A percentile compares a stretch with the other conserved stretches of the same genome.
Conservation (phyloP, 2,113 vertebrate species). For the Ameiurus melas region DNA sequence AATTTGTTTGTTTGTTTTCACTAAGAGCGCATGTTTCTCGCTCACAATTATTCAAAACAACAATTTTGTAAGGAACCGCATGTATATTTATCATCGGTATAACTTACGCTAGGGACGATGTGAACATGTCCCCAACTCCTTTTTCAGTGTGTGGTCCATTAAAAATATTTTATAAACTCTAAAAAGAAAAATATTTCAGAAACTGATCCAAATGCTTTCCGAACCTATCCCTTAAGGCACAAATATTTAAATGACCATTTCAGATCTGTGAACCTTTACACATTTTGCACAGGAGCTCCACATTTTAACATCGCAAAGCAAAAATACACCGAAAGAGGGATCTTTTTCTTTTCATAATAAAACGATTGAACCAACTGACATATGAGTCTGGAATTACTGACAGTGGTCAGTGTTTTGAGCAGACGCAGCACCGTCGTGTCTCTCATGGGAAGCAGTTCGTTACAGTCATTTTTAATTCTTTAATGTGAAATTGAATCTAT, state of each 20-base stretch:
- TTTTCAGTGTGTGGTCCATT: background rate
- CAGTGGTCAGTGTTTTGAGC: background rate
- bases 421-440: background rate
- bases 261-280: background rate
- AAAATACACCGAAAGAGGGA: background rate
- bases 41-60: background rate
- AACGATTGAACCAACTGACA: background rate
- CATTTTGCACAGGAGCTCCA: background rate
- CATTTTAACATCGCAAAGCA: background rate
- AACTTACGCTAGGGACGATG: background rate
- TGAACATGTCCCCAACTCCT: background rate
- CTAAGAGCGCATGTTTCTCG: background rate
- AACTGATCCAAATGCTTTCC: background rate
- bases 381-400: background rate
- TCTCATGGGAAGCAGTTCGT: background rate
- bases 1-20: background rate
- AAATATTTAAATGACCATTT: background rate
- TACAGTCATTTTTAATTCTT: background rate
- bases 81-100: background rate
- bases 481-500: background rate
- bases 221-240: background rate
- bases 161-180: background rate
- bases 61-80: background rate
- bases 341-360: background rate
- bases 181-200: no score